A percentile compares a stretch with the other conserved stretches of the same genome.
Conservation (phyloP, 2,113 vertebrate species). For the Cacatua alba region DNA sequence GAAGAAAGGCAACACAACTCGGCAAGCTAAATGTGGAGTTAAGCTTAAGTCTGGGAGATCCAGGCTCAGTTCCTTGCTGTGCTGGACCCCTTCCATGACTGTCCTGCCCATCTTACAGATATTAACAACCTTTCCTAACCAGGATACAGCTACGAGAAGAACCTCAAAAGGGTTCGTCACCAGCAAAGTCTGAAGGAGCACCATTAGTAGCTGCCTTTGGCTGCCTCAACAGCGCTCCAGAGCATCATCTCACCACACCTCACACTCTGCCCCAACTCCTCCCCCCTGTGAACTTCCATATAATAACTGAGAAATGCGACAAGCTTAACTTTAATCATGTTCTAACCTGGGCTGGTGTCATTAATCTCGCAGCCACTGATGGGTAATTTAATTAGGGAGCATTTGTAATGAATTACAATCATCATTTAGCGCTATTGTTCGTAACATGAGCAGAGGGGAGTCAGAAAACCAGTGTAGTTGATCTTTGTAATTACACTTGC, state of each 20-base stretch:
- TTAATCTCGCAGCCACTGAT: conserved; percentile 69
- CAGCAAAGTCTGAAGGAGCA: neutral
- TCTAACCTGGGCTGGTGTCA: conserved; percentile 57
- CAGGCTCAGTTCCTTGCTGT: neutral
- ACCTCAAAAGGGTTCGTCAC: neutral
- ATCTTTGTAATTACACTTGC: conserved; percentile 31
- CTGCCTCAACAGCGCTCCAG: neutral
- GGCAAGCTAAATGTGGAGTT: neutral
- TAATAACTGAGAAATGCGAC: conserved; percentile 49
- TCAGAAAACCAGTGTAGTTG: conserved; percentile 22
- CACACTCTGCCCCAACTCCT: neutral
- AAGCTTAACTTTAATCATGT: conserved; percentile 56
- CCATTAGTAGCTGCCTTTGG: neutral
- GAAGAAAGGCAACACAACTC: neutral
- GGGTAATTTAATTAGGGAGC: conserved; percentile 78
- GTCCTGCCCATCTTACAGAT: neutral
- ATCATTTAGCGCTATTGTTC: conserved; percentile 70
- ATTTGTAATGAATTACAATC: conserved; percentile 77
- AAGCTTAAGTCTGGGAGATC: neutral
- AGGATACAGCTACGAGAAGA: neutral
- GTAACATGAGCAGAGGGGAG: conserved; percentile 43
- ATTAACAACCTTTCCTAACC: neutral
- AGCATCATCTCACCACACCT: neutral
- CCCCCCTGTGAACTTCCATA: neutral
- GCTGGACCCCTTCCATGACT: neutral